phyloP scores from a whole-genome alignment of 2,888 invertebrate genomes.

The Campoplex nolae region DNA sequence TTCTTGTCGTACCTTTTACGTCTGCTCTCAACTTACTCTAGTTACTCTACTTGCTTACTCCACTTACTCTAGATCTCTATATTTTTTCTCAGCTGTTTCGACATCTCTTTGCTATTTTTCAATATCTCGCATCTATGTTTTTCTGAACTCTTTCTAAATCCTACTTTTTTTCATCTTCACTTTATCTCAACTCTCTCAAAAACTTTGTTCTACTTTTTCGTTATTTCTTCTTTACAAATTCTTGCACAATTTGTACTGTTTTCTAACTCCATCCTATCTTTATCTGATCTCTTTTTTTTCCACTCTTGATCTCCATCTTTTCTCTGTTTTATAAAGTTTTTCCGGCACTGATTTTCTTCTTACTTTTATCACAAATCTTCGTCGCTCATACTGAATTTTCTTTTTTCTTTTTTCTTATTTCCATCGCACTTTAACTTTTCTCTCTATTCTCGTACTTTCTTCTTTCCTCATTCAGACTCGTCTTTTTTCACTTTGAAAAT shows the following conservation, averaged over 20 bases:
- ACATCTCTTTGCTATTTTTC: neutral
- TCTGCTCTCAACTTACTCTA: too few species aligned
- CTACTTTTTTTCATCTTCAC: neutral
- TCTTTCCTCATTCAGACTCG: neutral
- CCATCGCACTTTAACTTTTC: neutral
- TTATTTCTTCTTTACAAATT: conserved; percentile 1
- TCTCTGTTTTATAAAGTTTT: neutral
- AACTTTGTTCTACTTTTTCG: conserved; percentile 14
- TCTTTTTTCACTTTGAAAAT: conserved; percentile 64
- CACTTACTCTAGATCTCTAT: neutral
- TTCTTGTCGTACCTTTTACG: neutral
- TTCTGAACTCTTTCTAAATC: neutral
- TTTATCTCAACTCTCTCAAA: conserved; percentile 13
- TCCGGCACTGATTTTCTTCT: neutral
- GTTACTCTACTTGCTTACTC: neutral
- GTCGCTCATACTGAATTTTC: neutral
- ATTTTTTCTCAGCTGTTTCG: neutral
- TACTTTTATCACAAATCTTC: neutral
- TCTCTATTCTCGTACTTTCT: neutral
- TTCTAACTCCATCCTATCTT: conserved; percentile 12
- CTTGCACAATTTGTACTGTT: neutral
- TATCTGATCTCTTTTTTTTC: conserved; percentile 14
- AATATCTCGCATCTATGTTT: neutral
- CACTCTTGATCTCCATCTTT: neutral
- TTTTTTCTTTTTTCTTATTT: neutral